phyloP scores from a whole-genome alignment of 2,797 vertebrate genomes.

The Nyctalus aviator region DNA sequence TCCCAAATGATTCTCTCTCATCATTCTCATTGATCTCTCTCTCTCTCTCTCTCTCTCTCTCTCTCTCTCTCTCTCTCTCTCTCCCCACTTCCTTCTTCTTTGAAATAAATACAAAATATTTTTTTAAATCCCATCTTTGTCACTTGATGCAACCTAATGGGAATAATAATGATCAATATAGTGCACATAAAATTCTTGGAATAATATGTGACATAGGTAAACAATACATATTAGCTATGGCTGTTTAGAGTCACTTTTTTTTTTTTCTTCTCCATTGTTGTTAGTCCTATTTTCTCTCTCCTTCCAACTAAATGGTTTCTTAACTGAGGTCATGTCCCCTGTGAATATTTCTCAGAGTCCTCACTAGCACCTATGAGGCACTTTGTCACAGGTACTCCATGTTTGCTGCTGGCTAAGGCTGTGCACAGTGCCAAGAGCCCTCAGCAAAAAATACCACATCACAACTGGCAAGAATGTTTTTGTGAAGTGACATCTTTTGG shows the following conservation, averaged over 20 bases:
- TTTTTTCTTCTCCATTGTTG: background rate
- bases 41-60: too few species aligned
- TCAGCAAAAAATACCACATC: background rate
- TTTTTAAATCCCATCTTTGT: background rate
- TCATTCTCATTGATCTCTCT: too few species aligned
- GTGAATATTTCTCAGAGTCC: background rate
- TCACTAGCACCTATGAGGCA: background rate
- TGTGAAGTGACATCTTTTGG: slow-evolving; percentile 66
- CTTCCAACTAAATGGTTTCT: background rate
- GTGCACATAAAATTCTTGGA: background rate
- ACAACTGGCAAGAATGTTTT: slow-evolving; percentile 28
- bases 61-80: too few species aligned
- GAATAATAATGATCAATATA: background rate
- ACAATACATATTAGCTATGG: background rate
- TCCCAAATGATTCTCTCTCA: too few species aligned
- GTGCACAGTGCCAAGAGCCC: background rate
- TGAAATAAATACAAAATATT: too few species aligned
- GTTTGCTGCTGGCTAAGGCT: background rate
- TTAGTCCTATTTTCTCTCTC: background rate
- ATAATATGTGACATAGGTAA: background rate
- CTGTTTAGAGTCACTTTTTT: background rate
- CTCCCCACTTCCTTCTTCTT: too few species aligned
- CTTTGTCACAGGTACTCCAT: background rate
- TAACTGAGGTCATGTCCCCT: background rate
- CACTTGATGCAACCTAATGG: background rate